phyloP scores from a whole-genome alignment of 2,888 invertebrate species.

The Mesorhabditis belari region DNA sequence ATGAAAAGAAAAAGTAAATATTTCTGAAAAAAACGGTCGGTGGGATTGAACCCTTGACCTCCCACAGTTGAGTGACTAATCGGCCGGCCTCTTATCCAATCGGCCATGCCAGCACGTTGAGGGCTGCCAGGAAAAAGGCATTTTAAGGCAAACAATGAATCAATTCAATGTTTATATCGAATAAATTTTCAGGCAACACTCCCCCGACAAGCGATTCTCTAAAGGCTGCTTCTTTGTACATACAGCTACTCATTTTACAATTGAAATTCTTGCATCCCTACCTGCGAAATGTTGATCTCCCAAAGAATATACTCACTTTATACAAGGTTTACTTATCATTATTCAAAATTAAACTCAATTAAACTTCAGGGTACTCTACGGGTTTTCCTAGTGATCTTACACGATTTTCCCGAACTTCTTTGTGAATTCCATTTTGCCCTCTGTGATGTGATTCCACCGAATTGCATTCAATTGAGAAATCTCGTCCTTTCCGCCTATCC shows the following conservation, averaged over 20 bases:
- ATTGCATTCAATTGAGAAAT: constrained; percentile 97
- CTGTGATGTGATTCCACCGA: constrained; percentile 97
- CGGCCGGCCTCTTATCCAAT: too few species aligned
- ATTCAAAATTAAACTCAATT: neutral
- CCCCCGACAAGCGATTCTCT: constrained; percentile 17
- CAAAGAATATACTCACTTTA: constrained; percentile 81
- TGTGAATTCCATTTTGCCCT: constrained; percentile 98
- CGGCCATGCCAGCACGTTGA: too few species aligned
- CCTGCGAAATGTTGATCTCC: constrained; percentile 88
- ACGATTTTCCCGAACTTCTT: constrained; percentile 97
- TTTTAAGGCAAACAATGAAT: too few species aligned
- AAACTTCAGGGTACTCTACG: constrained; percentile 57
- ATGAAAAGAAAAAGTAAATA: too few species aligned
- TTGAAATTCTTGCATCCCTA: constrained; percentile 95
- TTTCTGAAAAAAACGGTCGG: too few species aligned
- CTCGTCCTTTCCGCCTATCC: constrained; percentile 95
- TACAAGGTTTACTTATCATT: constrained; percentile 75
- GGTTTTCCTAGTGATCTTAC: constrained; percentile 84
- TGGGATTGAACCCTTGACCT: too few species aligned
- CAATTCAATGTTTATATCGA: too few species aligned
- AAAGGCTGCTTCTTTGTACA: constrained; percentile 67
- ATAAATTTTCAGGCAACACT: too few species aligned
- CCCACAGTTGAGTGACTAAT: too few species aligned
- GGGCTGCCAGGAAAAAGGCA: too few species aligned
- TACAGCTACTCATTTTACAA: constrained; percentile 85